Base-by-base conservation (phyloP, 2,888 invertebrate species). In the Chorisops tibialis region DNA sequence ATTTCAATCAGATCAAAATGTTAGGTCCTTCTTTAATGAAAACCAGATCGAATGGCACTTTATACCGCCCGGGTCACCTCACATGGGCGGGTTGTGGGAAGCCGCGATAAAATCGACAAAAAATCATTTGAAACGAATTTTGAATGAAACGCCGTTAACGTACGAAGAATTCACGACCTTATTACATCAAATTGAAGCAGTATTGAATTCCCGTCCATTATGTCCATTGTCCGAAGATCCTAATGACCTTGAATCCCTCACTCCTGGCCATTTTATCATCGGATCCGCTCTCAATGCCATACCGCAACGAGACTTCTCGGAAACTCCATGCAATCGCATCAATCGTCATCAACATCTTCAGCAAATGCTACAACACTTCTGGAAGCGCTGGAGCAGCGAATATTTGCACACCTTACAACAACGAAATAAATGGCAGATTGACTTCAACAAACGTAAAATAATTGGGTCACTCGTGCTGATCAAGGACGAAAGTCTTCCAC, bases 1-100 rank as follows among this genome's bases (percentile, higher is more conserved):
- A n/a, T n/a, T n/a, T n/a, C n/a, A n/a, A n/a, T n/a, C n/a, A n/a
- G n/a, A n/a, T n/a, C n/a, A n/a, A n/a, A n/a, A n/a, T n/a, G n/a
- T n/a, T n/a, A n/a, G n/a, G n/a, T n/a, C n/a, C n/a, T n/a, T n/a
- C n/a, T n/a, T n/a, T n/a, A n/a, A n/a, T n/a, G n/a, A n/a, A n/a
- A n/a, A n/a, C n/a, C n/a, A 58, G 19, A 51, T 70, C 6, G 47
- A 61, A 1, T 75, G 73, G 72, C n/a, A n/a, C n/a, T n/a, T n/a
- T n/a, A n/a, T n/a, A n/a, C n/a, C n/a, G n/a, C n/a, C n/a, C n/a
- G n/a, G n/a, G n/a, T n/a, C n/a, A n/a, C n/a, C n/a, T n/a, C n/a
- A n/a, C n/a, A n/a, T n/a, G n/a, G n/a, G n/a, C n/a, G n/a, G n/a
- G n/a, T n/a, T n/a, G n/a, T n/a, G n/a, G 69, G 73, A 74, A 59